Base-by-base conservation (phyloP, 2,888 invertebrate species). In the Sminthurinus aureus region DNA sequence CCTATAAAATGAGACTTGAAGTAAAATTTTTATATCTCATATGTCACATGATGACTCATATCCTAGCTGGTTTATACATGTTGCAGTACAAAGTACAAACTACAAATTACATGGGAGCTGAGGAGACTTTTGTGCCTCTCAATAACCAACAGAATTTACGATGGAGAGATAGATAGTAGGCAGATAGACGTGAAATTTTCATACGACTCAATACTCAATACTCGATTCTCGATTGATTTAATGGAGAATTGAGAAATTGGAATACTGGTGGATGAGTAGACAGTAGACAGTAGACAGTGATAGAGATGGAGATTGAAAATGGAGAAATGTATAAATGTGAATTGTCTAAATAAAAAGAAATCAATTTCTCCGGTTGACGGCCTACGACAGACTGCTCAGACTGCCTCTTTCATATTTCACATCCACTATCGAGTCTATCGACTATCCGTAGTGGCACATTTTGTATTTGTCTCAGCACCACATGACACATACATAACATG, bases 321-420 rank as follows among this genome's bases (percentile, higher is more conserved):
- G 38, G 38, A 38, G 18, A 58, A 58, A 58, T 64, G 58, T 51
- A 76, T 71, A 75, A 50, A 75, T 67, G 67, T 67, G 79, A 52
- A 64, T 71, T 22, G 71, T 13, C 71, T 71, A 71, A 24, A 71
- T 22, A 71, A 71, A 71, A 24, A 71, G 71, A 71, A 71, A 24
- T 71, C 83, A 81, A 73, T 84, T 85, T 58, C 79, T 82, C 11
- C 20, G 67, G 22, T 71, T 26, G 20, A 13, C 13, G 15, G 26
- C 8, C 22, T 71, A 24, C 71, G 58, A 58, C 58, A 13, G 58
- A 58, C 18, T 58, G 58, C 13, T n/a, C n/a, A n/a, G n/a, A n/a
- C n/a, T 58, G 18, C 58, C 2, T 58, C 2, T 58, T 58, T 58
- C 58, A 58, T 58, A 58, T 58, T 38, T 13, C 4, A 58, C 9